Base-by-base conservation (phyloP, 2,888 invertebrate species). In the Drosophila mettleri region DNA sequence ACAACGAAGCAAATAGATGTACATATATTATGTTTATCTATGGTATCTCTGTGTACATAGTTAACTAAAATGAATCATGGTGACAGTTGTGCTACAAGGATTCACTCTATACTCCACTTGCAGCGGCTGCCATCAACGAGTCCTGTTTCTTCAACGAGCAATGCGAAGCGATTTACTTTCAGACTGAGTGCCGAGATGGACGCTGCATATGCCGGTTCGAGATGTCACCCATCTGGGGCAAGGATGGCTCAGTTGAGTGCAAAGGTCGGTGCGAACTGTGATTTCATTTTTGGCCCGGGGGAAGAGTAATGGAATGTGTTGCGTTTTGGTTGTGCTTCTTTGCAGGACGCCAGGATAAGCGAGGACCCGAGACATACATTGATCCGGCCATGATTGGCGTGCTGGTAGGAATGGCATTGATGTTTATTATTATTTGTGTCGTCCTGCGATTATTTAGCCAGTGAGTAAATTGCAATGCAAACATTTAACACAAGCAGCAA, bases 361-460 rank as follows among this genome's bases (percentile, higher is more conserved):
- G 94, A 57, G 93, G 94, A 75, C 94, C 95, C 38, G 94, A 94
- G 61, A 94, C 93, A 71, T 96, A 96, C 84, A 92, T 97, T 75
- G 97, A 97, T 92, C 97, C 97, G 45, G 96, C 97, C 51, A 97
- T 97, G 97, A 97, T 97, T 91, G 96, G 96, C 57, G 96, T 97
- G 55, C 94, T 98, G 80, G 96, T 97, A 71, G 97, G 95, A 61
- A 97, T 98, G 96, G 97, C 96, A 74, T 94, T 98, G 80, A 98
- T 98, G 98, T 98, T 98, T 92, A 94, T 98, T 92, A 97, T 97
- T 92, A 97, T 98, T 90, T 98, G 98, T 93, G 96, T 98, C 83
- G 98, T 98, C 51, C 94, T 98, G 69, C 95, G 97, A 89, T 94
- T 98, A 84, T 98, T 98, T 93, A 97, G 97, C 95, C 97, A 96